These are phyloP conservation scores for Acronicta alni DNA, from an alignment of 2,888 invertebrate genomes.

Conservation along the genomic window DNA sequence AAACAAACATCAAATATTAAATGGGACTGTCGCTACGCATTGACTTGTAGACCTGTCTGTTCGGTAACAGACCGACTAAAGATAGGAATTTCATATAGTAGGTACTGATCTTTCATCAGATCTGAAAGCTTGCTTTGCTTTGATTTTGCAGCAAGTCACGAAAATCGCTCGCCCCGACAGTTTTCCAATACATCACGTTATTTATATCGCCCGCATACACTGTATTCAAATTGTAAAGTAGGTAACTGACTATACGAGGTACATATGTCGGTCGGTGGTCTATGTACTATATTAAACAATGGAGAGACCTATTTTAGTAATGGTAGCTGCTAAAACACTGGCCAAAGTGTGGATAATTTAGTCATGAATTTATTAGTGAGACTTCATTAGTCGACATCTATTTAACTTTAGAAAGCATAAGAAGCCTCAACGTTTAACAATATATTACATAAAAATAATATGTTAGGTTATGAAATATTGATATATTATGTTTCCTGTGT, in stretches of 20 bases:
- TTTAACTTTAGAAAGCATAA: too few species aligned
- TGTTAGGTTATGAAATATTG: too few species aligned
- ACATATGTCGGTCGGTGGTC: too few species aligned
- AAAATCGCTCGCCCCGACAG: slow-evolving; percentile 11
- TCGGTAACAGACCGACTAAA: slow-evolving; percentile 28
- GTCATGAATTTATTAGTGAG: too few species aligned
- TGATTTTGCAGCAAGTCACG: slow-evolving; percentile 15
- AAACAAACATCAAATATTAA: slow-evolving; percentile 22
- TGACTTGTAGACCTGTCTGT: slow-evolving; percentile 46
- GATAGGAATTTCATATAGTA: slow-evolving; percentile 40
- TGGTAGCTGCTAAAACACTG: too few species aligned
- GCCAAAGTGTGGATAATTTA: too few species aligned
- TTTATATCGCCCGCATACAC: slow-evolving; percentile 4
- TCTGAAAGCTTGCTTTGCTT: slow-evolving; percentile 28
- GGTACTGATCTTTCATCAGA: slow-evolving; percentile 26
- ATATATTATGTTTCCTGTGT: too few species aligned
- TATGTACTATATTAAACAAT: too few species aligned
- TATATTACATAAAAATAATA: too few species aligned
- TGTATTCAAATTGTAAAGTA: neutral
- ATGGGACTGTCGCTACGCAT: slow-evolving; percentile 25
- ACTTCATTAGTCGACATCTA: too few species aligned
- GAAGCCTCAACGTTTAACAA: too few species aligned
- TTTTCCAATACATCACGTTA: slow-evolving; percentile 1
- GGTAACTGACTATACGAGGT: neutral
- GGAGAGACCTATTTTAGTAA: too few species aligned